phyloP scores from a whole-genome alignment of 2,888 invertebrate genomes.

The Drosophila suboccidentalis region DNA sequence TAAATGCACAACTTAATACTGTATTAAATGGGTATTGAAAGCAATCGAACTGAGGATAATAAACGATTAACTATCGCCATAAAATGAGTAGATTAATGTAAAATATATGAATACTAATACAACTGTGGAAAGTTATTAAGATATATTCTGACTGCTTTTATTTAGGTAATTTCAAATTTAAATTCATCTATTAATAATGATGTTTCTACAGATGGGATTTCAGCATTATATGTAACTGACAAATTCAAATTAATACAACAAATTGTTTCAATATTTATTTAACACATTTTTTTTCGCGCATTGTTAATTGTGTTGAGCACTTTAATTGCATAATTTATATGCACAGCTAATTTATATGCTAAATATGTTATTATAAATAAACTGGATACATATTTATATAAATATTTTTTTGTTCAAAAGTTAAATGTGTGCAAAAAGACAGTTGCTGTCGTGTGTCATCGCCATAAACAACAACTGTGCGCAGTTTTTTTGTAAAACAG shows the following conservation, averaged over 20 bases:
- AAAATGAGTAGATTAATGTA: neutral
- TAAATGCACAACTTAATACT: neutral
- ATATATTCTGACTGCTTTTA: neutral
- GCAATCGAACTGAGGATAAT: neutral
- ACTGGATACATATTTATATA: conserved; percentile 1
- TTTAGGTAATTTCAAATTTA: neutral
- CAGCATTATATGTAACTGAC: neutral
- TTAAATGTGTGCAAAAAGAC: conserved; percentile 26
- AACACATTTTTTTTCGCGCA: conserved; percentile 9
- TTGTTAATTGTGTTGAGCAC: conserved; percentile 15
- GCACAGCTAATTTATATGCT: conserved; percentile 70
- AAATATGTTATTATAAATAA: conserved; percentile 48
- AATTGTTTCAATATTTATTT: conserved; percentile 29
- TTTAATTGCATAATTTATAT: conserved; percentile 76
- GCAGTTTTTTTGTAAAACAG: conserved; percentile 30
- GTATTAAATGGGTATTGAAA: neutral
- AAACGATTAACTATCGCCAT: neutral
- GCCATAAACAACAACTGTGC: conserved; percentile 37
- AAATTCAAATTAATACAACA: conserved; percentile 36
- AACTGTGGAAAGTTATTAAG: neutral
- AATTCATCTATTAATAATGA: neutral
- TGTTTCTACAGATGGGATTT: neutral
- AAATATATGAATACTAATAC: neutral
- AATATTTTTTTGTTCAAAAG: neutral
- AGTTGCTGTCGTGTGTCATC: conserved; percentile 53